Evolutionary conservation across 2,113 vertebrate genomes (phyloP), one percentile per base, ranked within the genome.

Genomic region (Sylvietta virens): DNA sequence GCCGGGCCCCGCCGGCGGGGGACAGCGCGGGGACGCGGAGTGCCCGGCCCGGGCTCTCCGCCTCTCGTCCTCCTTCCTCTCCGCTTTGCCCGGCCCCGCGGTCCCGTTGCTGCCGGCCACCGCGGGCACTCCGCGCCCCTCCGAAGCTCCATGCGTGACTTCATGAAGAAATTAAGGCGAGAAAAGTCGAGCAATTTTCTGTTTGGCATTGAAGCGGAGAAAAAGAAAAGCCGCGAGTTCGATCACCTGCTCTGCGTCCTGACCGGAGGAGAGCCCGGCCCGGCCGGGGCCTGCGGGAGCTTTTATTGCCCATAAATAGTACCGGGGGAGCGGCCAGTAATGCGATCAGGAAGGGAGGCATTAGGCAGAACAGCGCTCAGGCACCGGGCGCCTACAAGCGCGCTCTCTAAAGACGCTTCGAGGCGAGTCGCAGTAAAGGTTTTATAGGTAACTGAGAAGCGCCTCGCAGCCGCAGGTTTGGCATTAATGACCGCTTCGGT

Each of bases 301-400:
- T 86, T 96, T 97, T 96, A 95, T 94, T 92, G 94, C 92, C 97
- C 84, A 81, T 92, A 95, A 97, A 96, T 62, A 77, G 95, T 39
- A 78, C 22, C 69, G 13, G 62, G 69, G 39, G 87, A 87, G 95
- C 82, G 81, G 82, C 47, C 81, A 37, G 87, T 92, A 95, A 96
- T 76, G 67, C 88, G 97, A 90, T 85, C 92, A 74, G 94, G 77
- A 96, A 96, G 88, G 31, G 62, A 35, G 95, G 93, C 88, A 61
- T 90, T 93, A 92, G 92, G 58, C 21, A 24, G 14, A 65, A 3
- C 35, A 5, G 51, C 77, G 3, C 79, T 23, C 35, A 28, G 81
- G 86, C 64, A 66, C 65, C 48, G 53, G 37, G 8, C 6, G 62
- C 23, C 45, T 7, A 7, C 44, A 40, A 6, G n/a, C 2, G 8